A percentile compares a stretch with the other conserved stretches of the same genome.
Conservation (phyloP, 2,888 invertebrate species). For the Ceramica pisi region DNA sequence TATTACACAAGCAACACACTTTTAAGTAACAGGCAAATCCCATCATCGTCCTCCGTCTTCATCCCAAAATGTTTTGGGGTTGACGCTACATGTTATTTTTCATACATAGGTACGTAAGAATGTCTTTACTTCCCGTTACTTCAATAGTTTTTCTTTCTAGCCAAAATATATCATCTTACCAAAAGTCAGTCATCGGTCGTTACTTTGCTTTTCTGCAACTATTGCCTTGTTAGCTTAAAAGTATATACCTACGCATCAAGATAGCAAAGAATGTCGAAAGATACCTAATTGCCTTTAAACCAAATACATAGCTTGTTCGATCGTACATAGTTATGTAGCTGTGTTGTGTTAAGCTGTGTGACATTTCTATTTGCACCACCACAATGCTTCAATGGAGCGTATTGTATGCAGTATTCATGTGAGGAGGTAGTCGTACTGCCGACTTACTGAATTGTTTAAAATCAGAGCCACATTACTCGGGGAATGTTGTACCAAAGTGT, state of each 20-base stretch:
- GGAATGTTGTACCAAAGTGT: neutral
- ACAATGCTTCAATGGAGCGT: conserved; percentile 49
- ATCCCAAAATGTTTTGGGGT: too few species aligned
- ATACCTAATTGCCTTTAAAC: neutral
- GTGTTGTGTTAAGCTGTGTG: conserved; percentile 25
- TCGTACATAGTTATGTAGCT: neutral
- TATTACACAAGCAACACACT: neutral
- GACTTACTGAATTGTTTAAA: conserved; percentile 55
- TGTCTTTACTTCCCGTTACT: too few species aligned
- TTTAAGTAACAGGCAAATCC: neutral
- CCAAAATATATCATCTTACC: too few species aligned
- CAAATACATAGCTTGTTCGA: conserved; percentile 17
- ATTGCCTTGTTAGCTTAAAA: too few species aligned
- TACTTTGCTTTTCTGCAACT: too few species aligned
- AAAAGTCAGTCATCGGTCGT: too few species aligned
- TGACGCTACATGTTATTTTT: too few species aligned
- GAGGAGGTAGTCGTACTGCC: conserved; percentile 45
- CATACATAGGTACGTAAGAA: too few species aligned
- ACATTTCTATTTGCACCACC: conserved; percentile 41
- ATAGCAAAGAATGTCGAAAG: neutral
- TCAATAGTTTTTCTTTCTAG: too few species aligned
- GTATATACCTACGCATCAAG: too few species aligned
- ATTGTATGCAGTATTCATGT: conserved; percentile 61
- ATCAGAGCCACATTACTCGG: conserved; percentile 22
- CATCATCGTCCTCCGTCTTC: neutral